Base-by-base conservation (phyloP, 2,888 invertebrate genomes). In the Hirtodrosophila trivittata region DNA sequence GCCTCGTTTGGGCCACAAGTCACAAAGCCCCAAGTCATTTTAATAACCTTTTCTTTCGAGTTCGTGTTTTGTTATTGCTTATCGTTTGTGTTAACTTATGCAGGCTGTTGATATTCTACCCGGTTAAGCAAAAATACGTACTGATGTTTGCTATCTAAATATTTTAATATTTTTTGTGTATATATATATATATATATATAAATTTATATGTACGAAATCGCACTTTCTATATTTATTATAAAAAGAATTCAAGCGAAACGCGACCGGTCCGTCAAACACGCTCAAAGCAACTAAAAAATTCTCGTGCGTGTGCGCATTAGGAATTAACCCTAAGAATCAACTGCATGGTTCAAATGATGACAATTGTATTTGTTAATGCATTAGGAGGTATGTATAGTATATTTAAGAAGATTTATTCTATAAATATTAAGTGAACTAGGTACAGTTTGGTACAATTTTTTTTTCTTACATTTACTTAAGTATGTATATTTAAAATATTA, bases 1-100 rank as follows among this genome's bases (percentile, higher is more conserved):
- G 97, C 97, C 91, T 97, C 97, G 90, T 98, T 98, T 21, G 97
- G 97, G 41, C 97, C 97, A 90, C 97, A 97, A 66, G 97, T 97
- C 50, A 97, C 97, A 90, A 97, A 97, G 87, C 97, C 97, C 94
- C 96, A 95, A 87, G 93, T 93, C 95, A 95, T 95, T 51, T 43
- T 54, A n/a, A 16, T 30, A 1, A 43, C 49, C 25, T 38, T 47
- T 37, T 39, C 10, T 45, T 45, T 46, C 25, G 28, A 39, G 38
- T 33, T 73, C 14, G n/a, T 35, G 14, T 10, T 56, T 28, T 59
- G 28, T 25, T 37, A 35, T n/a, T 39, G 5, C n/a, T 25, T 35
- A n/a, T 54, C 13, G 47, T 12, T 49, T 7, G 26, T 16, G 16
- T 25, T 28, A 41, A 3, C 8, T 16, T 21, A 12, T 41, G 3